A percentile compares a stretch with the other conserved stretches of the same genome.
Evolutionary conservation across 1,140 invertebrate genomes (phyloP).

Genomic region (Musca domestica): DNA sequence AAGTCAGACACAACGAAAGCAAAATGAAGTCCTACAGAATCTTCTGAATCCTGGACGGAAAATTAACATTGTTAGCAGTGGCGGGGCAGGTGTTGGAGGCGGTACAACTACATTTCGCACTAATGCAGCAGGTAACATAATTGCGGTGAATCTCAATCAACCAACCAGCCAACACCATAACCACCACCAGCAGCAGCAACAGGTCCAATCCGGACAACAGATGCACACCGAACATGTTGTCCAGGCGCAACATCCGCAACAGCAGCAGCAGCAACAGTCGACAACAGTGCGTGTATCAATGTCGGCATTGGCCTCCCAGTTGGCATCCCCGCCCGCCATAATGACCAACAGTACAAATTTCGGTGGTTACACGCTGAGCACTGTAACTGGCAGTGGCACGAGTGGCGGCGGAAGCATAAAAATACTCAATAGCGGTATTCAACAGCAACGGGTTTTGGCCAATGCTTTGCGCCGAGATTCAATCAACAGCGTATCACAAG

Average conservation of each 20-base stretch:
- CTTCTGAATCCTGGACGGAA: conserved; percentile 46
- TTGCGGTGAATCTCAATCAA: conserved; percentile 53
- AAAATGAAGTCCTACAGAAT: conserved; percentile 49
- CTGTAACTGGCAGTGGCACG: conserved; percentile 32
- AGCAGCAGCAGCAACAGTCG: conserved; percentile 24
- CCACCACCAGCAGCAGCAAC: conserved; percentile 34
- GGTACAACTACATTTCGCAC: conserved; percentile 45
- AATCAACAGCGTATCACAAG: conserved; percentile 21
- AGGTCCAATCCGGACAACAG: conserved; percentile 29
- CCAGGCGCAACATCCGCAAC: background rate
- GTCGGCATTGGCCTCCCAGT: conserved; percentile 51
- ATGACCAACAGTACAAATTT: conserved; percentile 50
- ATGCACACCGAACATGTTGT: conserved; percentile 20
- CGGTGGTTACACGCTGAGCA: conserved; percentile 40
- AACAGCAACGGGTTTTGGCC: conserved; percentile 41
- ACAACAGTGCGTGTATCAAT: conserved; percentile 49
- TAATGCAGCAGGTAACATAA: conserved; percentile 55
- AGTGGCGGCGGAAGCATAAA: conserved; percentile 36
- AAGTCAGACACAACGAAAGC: conserved; percentile 41
- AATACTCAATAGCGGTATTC: conserved; percentile 42
- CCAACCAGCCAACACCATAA: conserved; percentile 31
- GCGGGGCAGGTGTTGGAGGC: conserved; percentile 26
- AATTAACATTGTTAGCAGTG: conserved; percentile 39
- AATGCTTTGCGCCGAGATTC: conserved; percentile 44
- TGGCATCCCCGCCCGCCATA: conserved; percentile 51